A percentile compares a stretch with the other conserved stretches of the same genome.
Conservation (phyloP, 2,888 invertebrate genomes). For the Diadromus collaris region DNA sequence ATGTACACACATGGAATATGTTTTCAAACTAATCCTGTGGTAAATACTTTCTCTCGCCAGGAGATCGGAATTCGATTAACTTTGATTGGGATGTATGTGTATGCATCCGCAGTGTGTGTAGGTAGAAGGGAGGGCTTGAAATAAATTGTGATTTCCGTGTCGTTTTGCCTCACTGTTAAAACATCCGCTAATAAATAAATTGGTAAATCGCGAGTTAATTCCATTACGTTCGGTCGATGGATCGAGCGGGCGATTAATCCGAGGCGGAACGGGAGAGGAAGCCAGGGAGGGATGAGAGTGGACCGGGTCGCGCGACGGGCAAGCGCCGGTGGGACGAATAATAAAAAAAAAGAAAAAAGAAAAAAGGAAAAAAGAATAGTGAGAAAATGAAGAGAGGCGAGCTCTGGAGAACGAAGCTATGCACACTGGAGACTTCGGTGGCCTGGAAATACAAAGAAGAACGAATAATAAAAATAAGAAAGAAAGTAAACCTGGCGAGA, state of each 20-base stretch:
- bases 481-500: slow-evolving; percentile 43
- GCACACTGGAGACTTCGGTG: slow-evolving; percentile 43
- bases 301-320: slow-evolving; percentile 34
- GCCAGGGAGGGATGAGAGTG: slow-evolving; percentile 36
- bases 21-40: slow-evolving; percentile 9
- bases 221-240: slow-evolving; percentile 70
- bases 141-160: slow-evolving; percentile 48
- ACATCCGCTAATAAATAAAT: slow-evolving; percentile 62
- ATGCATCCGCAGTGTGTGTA: neutral
- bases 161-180: slow-evolving; percentile 49
- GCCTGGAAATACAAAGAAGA: slow-evolving; percentile 57
- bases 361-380: slow-evolving; percentile 16
- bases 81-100: neutral
- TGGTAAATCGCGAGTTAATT: slow-evolving; percentile 70
- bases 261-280: slow-evolving; percentile 35
- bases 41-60: neutral
- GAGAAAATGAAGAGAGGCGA: slow-evolving; percentile 52
- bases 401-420: slow-evolving; percentile 49
- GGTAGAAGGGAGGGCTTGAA: neutral
- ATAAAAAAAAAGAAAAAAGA: slow-evolving; percentile 28
- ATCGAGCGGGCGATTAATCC: slow-evolving; percentile 58
- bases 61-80: slow-evolving; percentile 15
- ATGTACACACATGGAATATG: too few species aligned
- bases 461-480: slow-evolving; percentile 35
- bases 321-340: slow-evolving; percentile 40